Percentiles rank a stretch among this genome's conserved stretches.
These are phyloP conservation scores for Peromyscus maniculatus DNA, from an alignment of 2,113 vertebrate species.

Conservation along the genomic window DNA sequence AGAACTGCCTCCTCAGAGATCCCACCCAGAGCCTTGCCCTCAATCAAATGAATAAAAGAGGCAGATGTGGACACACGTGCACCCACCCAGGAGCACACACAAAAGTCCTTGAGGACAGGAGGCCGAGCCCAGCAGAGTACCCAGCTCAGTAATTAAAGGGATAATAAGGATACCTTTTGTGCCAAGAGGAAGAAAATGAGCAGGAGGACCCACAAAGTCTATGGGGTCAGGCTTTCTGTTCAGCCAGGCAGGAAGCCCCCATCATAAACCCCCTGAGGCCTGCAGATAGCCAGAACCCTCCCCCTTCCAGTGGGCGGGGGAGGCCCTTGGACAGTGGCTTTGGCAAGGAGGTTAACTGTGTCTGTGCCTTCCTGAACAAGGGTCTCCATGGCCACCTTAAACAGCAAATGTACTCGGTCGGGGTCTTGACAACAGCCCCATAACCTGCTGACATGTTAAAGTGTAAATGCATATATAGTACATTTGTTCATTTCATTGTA, in stretches of 20 bases:
- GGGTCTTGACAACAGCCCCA: background rate
- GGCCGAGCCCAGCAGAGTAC: background rate
- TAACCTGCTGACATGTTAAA: background rate
- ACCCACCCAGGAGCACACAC: background rate
- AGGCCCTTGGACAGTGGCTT: background rate
- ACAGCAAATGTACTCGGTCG: background rate
- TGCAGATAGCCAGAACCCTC: background rate
- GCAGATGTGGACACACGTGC: background rate
- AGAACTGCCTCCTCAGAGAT: constrained; percentile 45
- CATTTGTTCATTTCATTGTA: background rate
- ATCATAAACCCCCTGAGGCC: constrained; percentile 69
- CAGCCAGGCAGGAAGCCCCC: constrained; percentile 53
- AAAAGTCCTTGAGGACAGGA: background rate
- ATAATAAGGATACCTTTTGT: constrained; percentile 8
- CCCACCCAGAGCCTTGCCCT: constrained; percentile 15
- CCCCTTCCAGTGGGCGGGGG: background rate
- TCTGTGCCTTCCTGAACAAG: background rate
- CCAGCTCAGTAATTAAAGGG: constrained; percentile 51
- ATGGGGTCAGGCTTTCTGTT: background rate
- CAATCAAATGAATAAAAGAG: constrained; percentile 54
- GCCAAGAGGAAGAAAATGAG: background rate
- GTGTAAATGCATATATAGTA: background rate
- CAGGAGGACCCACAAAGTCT: background rate
- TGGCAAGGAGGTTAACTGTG: background rate
- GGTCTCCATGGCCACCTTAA: background rate